Conservation (phyloP, 2,797 vertebrate species). For the Serranus cabrilla region DNA sequence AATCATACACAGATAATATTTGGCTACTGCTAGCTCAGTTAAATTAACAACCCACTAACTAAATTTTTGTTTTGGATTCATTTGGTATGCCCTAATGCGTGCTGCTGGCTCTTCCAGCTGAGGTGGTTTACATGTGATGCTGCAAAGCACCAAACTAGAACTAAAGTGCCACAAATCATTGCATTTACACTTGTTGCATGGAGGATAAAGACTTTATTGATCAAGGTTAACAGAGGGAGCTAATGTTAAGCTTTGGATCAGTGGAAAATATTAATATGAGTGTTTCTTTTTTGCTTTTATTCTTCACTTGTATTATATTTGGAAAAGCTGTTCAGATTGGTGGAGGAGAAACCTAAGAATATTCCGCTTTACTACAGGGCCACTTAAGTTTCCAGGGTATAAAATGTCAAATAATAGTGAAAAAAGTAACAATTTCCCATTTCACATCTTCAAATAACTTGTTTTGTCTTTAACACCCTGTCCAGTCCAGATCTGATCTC, state of each 20-base stretch:
- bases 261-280: background rate
- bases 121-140: slow-evolving; percentile 8
- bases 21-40: slow-evolving; percentile 16
- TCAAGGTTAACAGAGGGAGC: background rate
- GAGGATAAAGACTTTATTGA: background rate
- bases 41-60: slow-evolving; percentile 35
- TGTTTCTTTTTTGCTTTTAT: background rate
- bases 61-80: slow-evolving; percentile 36
- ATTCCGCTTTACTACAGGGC: background rate
- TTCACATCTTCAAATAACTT: background rate
- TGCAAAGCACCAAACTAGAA: slow-evolving; percentile 10
- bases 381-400: background rate
- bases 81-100: background rate
- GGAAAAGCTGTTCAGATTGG: too few species aligned
- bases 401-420: background rate
- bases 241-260: background rate
- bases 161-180: background rate
- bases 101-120: slow-evolving; percentile 11
- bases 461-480: background rate
- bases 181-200: background rate
- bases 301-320: background rate
- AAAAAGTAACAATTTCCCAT: background rate
- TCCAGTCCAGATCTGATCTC: background rate
- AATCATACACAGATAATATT: slow-evolving; percentile 21
- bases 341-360: background rate